phyloP scores from a whole-genome alignment of 2,888 invertebrate genomes.

The Rhagophthalmus giganteus region DNA sequence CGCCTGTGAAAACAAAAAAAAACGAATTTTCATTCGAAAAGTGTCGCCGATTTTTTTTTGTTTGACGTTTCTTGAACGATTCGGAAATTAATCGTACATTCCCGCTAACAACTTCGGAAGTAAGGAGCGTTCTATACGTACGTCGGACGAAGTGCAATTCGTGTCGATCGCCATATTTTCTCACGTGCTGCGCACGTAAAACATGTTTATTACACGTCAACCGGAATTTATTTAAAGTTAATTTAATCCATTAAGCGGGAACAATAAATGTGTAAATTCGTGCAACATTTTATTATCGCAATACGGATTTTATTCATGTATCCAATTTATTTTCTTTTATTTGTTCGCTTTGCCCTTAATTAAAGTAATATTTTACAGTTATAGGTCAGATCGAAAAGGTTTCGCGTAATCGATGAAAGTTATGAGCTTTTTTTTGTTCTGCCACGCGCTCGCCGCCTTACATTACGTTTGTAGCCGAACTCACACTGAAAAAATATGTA shows the following conservation, averaged over 20 bases:
- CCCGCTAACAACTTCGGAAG: too few relatives aligned
- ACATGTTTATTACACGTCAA: constrained; percentile 2
- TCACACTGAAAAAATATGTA: too few relatives aligned
- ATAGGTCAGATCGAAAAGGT: constrained; percentile 35
- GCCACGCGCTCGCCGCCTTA: too few relatives aligned
- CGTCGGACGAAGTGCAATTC: too few relatives aligned
- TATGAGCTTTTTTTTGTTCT: constrained; percentile 10
- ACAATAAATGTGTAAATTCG: constrained; percentile 27
- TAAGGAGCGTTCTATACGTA: too few relatives aligned
- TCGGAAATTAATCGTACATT: too few relatives aligned
- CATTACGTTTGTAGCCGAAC: neutral
- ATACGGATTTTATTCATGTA: constrained; percentile 23
- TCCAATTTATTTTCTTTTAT: constrained; percentile 28
- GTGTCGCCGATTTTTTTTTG: too few relatives aligned
- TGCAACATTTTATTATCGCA: constrained; percentile 25
- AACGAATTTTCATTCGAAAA: too few relatives aligned
- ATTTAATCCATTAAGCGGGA: constrained; percentile 21
- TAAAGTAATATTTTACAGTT: constrained; percentile 37
- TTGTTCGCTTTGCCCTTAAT: constrained; percentile 32
- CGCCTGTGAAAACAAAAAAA: too few relatives aligned
- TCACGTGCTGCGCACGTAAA: too few relatives aligned
- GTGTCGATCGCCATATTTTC: too few relatives aligned
- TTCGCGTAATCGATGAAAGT: constrained; percentile 30
- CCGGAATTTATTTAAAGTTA: constrained; percentile 14
- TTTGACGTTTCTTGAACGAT: too few relatives aligned